Evolutionary conservation across 2,113 vertebrate species (phyloP), one percentile per base, ranked within the genome.

Genomic region (Cercocebus atys): DNA sequence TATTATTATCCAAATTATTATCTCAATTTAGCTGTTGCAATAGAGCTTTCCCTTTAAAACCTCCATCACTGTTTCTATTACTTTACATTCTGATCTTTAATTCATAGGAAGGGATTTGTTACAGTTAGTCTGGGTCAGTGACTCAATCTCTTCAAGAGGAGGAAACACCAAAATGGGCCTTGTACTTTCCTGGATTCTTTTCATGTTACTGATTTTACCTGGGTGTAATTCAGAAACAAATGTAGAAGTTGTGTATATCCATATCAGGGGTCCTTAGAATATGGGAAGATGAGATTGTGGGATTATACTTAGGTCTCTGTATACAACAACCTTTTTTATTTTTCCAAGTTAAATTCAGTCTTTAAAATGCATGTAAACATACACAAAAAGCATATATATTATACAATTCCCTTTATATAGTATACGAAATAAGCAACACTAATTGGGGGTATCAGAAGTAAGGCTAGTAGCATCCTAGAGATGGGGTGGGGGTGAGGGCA

Each of bases 101-200:
- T 94, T 93, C 55, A 27, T 64, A 83, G 57, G 35, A 79, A 89
- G n/a, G 79, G 66, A 66, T 95, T 93, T 88, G 59, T 93, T 93
- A 85, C 27, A 38, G 40, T 52, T 30, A 85, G 73, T 90, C 38
- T 81, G 57, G 55, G 40, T 88, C 35, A 70, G 25, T 11, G 52
- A 90, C 40, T 55, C 22, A 52, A 7, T 66, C 80, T 84, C 35
- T 86, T 96, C 47, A 20, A 68, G 84, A 75, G 50, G 88, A 84
- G 50, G 3, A 32, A 61, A 14, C 61, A 32, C 12, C 0, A 13
- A 59, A 73, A 35, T 13, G 8, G 70, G 50, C 25, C 32, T 82
- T 32, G 30, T 18, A 55, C 43, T 76, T 72, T 16, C 45, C 55
- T 25, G 35, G 78, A 30, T 85, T 78, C 30, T 40, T 88, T 88